phyloP scores from a whole-genome alignment of 2,888 invertebrate genomes.

The Spialia ferax region DNA sequence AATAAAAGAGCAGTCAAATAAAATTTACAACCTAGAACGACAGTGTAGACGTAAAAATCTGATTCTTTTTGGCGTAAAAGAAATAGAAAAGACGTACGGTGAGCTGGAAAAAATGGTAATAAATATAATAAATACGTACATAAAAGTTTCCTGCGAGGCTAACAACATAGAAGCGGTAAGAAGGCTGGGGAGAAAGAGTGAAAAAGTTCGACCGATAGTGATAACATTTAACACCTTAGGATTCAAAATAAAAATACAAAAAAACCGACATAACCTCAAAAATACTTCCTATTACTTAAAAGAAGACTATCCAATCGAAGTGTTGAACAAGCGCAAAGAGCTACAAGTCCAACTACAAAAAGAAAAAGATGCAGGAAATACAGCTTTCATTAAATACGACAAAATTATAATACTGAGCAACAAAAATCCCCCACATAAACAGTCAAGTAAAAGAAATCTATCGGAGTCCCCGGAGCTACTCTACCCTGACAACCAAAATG shows the following conservation, averaged over 20 bases:
- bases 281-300: conserved; percentile 44
- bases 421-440: conserved; percentile 33
- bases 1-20: no score
- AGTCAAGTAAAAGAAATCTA: conserved; percentile 40
- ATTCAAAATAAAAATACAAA: conserved; percentile 40
- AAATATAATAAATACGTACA: no score
- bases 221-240: conserved; percentile 34
- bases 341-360: conserved; percentile 42
- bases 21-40: no score
- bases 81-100: no score
- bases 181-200: conserved; percentile 39
- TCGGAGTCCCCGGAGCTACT: conserved; percentile 19
- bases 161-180: conserved; percentile 33
- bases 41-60: no score
- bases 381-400: conserved; percentile 45
- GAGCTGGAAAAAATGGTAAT: no score
- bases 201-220: conserved; percentile 37
- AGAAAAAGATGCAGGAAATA: conserved; percentile 42
- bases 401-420: conserved; percentile 41
- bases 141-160: no score
- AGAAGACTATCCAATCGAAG: conserved; percentile 45
- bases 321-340: conserved; percentile 43
- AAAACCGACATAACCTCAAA: conserved; percentile 41
- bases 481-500: conserved; percentile 22
- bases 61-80: no score